A percentile compares a stretch with the other conserved stretches of the same genome.
phyloP scores from a whole-genome alignment of 1,140 invertebrate genomes.

The Liolophura sinensis region DNA sequence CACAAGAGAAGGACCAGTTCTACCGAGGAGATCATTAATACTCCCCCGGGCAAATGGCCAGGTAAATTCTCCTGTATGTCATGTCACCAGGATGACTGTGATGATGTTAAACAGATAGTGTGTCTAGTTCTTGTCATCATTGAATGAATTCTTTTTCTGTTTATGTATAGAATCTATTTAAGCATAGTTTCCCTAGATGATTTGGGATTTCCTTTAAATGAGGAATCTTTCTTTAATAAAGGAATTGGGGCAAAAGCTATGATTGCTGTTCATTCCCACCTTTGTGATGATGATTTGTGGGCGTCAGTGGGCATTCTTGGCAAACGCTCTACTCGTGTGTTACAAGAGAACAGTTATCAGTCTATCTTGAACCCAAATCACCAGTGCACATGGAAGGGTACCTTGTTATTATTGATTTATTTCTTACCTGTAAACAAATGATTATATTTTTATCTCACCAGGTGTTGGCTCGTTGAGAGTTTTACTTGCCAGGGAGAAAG shows the following conservation, averaged over 20 bases:
- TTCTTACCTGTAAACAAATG: background rate
- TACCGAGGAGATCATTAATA: slow-evolving; percentile 60
- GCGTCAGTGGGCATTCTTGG: too few relatives aligned
- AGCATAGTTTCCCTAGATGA: background rate
- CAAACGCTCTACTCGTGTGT: too few relatives aligned
- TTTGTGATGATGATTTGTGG: too few relatives aligned
- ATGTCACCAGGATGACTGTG: background rate
- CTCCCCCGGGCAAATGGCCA: slow-evolving; percentile 72
- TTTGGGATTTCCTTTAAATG: background rate
- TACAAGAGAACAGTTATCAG: too few relatives aligned
- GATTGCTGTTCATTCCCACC: too few relatives aligned
- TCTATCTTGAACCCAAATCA: too few relatives aligned
- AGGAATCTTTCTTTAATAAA: too few relatives aligned
- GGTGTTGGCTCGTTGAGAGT: slow-evolving; percentile 89
- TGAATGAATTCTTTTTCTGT: background rate
- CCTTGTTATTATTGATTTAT: too few relatives aligned
- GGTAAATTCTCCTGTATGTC: slow-evolving; percentile 49
- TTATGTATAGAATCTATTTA: background rate
- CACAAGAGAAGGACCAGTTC: slow-evolving; percentile 45
- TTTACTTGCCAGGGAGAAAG: slow-evolving; percentile 87
- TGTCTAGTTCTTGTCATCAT: background rate
- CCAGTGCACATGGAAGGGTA: too few relatives aligned
- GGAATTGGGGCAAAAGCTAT: too few relatives aligned
- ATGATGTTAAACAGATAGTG: background rate
- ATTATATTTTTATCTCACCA: slow-evolving; percentile 25